These are phyloP conservation scores for Microcaecilia unicolor DNA, from an alignment of 2,797 vertebrate genomes.

Conservation along the genomic window DNA sequence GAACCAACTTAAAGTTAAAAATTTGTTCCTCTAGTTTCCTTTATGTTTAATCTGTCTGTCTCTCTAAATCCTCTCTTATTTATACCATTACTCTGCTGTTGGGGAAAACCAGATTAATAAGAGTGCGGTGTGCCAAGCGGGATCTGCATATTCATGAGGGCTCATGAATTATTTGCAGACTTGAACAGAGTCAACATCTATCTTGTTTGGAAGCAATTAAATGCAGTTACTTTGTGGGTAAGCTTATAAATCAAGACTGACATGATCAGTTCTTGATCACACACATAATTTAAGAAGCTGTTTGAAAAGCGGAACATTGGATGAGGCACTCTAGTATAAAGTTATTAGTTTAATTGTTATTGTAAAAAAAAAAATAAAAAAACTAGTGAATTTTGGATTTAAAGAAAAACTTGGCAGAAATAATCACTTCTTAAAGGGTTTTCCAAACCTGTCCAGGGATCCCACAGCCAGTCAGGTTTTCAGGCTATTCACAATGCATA, in stretches of 20 bases:
- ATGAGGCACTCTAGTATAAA: too few relatives aligned
- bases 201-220: slow-evolving; percentile 40
- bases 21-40: slow-evolving; percentile 1
- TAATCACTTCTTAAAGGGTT: too few relatives aligned
- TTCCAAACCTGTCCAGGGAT: too few relatives aligned
- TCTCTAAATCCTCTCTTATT: slow-evolving; percentile 28
- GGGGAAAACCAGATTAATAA: slow-evolving; percentile 39
- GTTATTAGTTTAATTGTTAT: too few relatives aligned
- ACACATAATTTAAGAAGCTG: slow-evolving; percentile 14
- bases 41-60: slow-evolving; percentile 28
- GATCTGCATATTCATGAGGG: slow-evolving; percentile 37
- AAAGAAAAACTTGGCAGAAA: too few relatives aligned
- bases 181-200: slow-evolving; percentile 29
- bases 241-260: slow-evolving; percentile 18
- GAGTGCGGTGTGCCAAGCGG: slow-evolving; percentile 13
- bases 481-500: too few relatives aligned
- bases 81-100: slow-evolving; percentile 23
- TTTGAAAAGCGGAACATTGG: slow-evolving; percentile 8
- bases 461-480: too few relatives aligned
- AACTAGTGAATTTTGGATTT: too few relatives aligned
- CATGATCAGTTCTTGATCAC: slow-evolving; percentile 13
- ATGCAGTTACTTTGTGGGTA: slow-evolving; percentile 19
- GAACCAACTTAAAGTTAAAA: slow-evolving; percentile 7
- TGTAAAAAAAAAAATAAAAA: too few relatives aligned
- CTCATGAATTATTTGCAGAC: slow-evolving; percentile 44